Evolutionary conservation across 2,797 vertebrate genomes (phyloP).

Genomic region (Euphonia xanthogaster): DNA sequence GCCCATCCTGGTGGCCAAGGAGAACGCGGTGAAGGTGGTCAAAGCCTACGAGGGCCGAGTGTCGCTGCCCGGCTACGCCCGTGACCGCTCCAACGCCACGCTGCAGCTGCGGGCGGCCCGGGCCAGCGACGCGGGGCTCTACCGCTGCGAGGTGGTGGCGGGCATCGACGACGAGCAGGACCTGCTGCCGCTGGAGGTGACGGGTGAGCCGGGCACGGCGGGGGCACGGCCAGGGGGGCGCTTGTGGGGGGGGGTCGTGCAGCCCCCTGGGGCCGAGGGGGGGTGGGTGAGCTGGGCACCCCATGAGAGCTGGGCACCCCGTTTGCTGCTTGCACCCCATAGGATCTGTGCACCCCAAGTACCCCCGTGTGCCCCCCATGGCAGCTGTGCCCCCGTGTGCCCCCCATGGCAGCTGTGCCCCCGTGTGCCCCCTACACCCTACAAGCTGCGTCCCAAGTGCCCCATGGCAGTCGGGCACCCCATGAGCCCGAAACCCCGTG

Average conservation of each 20-base stretch:
- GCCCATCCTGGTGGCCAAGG: conserved; percentile 92
- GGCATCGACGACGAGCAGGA: conserved; percentile 95
- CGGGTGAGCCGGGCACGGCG: conserved; percentile 73
- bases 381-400: neutral
- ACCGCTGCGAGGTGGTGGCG: conserved; percentile 93
- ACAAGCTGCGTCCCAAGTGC: neutral
- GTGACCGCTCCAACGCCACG: conserved; percentile 87
- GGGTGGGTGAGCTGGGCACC: too few relatives aligned
- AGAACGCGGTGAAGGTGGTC: conserved; percentile 90
- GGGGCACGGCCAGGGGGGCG: neutral
- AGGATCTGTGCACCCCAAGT: neutral
- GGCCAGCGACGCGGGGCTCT: conserved; percentile 91
- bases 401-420: neutral
- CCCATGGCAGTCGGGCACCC: neutral
- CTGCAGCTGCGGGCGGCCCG: conserved; percentile 83
- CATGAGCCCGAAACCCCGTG: too few relatives aligned
- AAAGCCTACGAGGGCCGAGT: conserved; percentile 90
- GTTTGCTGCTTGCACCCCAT: too few relatives aligned
- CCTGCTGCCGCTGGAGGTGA: conserved; percentile 90
- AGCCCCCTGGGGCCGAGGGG: too few relatives aligned
- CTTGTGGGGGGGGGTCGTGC: too few relatives aligned
- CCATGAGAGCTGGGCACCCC: too few relatives aligned
- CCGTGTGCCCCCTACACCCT: neutral
- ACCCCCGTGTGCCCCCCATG: too few relatives aligned
- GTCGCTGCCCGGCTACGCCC: conserved; percentile 83